Percentiles rank a stretch among this genome's conserved stretches.
Evolutionary conservation across 2,113 vertebrate species (phyloP).

Genomic region (Myotis brandtii): DNA sequence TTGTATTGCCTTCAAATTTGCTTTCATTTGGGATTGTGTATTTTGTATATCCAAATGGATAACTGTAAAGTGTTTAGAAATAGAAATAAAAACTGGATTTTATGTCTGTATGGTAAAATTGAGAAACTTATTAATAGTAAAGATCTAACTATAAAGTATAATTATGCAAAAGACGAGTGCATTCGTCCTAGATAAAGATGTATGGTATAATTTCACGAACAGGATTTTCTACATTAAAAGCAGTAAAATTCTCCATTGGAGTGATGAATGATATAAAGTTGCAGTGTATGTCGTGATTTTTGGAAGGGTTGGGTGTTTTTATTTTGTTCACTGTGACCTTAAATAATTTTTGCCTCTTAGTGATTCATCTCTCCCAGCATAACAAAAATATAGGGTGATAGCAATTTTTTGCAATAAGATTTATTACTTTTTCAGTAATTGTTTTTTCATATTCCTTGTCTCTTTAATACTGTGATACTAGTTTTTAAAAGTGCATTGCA

Average conservation of each 20-base stretch:
- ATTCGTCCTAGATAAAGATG: conserved; percentile 20
- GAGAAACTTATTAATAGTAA: conserved; percentile 54
- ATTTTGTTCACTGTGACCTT: background rate
- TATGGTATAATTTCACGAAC: conserved; percentile 40
- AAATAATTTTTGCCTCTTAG: conserved; percentile 29
- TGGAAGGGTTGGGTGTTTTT: conserved; percentile 49
- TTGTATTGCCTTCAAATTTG: conserved; percentile 77
- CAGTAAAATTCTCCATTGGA: conserved; percentile 35
- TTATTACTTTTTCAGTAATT: conserved; percentile 28
- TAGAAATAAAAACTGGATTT: conserved; percentile 72
- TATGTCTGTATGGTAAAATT: conserved; percentile 74
- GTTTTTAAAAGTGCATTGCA: conserved; percentile 8
- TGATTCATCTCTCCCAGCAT: background rate
- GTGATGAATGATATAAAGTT: conserved; percentile 13
- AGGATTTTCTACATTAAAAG: conserved; percentile 3
- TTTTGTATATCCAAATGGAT: conserved; percentile 74
- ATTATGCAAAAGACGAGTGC: conserved; percentile 29
- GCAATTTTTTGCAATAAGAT: background rate
- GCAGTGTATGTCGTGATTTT: background rate
- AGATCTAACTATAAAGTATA: conserved; percentile 45
- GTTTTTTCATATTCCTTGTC: background rate
- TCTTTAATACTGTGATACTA: conserved; percentile 9
- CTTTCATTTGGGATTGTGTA: conserved; percentile 76
- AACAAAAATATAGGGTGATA: conserved; percentile 19
- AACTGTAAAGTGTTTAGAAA: conserved; percentile 77